These are phyloP conservation scores for Yponomeuta evonymella DNA, from an alignment of 2,888 invertebrate species.

Conservation along the genomic window DNA sequence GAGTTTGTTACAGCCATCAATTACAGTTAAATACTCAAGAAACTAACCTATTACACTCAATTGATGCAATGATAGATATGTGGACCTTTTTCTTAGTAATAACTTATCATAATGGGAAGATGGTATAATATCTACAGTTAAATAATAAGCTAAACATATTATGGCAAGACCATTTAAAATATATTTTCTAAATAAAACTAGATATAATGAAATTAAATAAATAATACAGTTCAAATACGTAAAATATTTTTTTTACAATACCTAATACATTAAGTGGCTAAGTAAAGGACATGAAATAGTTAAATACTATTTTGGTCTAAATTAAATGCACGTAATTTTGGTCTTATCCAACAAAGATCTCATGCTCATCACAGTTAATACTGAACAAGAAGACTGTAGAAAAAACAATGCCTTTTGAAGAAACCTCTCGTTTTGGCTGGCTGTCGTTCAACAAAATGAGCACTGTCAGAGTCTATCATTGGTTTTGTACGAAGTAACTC, in stretches of 20 bases:
- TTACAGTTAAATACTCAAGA: background rate
- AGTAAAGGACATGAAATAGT: conserved; percentile 38
- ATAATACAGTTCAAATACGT: no score
- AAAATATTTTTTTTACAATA: background rate
- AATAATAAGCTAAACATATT: background rate
- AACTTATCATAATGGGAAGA: conserved; percentile 9
- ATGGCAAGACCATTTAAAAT: conserved; percentile 9
- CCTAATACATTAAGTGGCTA: conserved; percentile 4
- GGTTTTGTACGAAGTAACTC: conserved; percentile 65
- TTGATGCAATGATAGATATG: conserved; percentile 9
- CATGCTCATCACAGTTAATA: conserved; percentile 67
- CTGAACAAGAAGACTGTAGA: conserved; percentile 34
- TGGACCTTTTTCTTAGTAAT: background rate
- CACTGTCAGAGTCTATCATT: conserved; percentile 38
- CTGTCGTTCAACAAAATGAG: background rate
- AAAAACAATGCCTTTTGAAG: background rate
- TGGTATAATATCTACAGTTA: background rate
- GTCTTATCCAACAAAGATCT: conserved; percentile 53
- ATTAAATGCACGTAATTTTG: conserved; percentile 68
- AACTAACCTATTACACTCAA: background rate
- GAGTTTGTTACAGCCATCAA: conserved; percentile 15
- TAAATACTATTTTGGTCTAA: conserved; percentile 55
- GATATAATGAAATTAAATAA: no score
- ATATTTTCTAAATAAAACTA: no score
- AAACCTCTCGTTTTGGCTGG: background rate